Conservation (phyloP, 1,140 invertebrate species). For the Drosophila lacteicornis region DNA sequence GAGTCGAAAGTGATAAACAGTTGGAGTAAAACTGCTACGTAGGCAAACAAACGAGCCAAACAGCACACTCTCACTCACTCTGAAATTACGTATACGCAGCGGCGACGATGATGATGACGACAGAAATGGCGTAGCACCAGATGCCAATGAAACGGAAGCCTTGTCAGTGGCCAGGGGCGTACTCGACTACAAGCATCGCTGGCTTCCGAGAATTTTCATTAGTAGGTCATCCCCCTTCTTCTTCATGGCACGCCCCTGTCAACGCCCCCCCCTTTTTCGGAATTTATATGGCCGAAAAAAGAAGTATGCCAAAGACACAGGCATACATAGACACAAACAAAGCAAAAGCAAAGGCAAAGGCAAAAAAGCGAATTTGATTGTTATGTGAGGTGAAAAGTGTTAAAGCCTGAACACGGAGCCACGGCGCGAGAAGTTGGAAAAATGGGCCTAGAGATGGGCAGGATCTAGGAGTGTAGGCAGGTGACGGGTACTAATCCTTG, state of each 20-base stretch:
- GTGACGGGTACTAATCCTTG: not conserved
- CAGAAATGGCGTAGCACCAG: slow-evolving; percentile 62
- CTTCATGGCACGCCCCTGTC: slow-evolving; percentile 21
- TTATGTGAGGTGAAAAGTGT: slow-evolving; percentile 69
- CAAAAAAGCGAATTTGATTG: slow-evolving; percentile 50
- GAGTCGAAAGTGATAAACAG: slow-evolving; percentile 40
- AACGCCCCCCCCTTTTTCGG: slow-evolving; percentile 25
- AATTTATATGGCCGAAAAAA: slow-evolving; percentile 49
- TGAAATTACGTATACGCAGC: slow-evolving; percentile 74
- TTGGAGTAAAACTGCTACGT: slow-evolving; percentile 50
- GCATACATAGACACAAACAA: slow-evolving; percentile 2
- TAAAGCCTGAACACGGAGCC: slow-evolving; percentile 40
- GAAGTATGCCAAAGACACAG: slow-evolving; percentile 29
- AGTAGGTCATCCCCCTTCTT: slow-evolving; percentile 16
- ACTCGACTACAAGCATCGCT: slow-evolving; percentile 20
- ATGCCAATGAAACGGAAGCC: slow-evolving; percentile 74
- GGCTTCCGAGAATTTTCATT: slow-evolving; percentile 23
- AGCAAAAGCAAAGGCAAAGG: slow-evolving; percentile 26
- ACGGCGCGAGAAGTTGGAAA: slow-evolving; percentile 3
- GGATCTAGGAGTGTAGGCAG: not conserved
- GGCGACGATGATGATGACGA: slow-evolving; percentile 51
- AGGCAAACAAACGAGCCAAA: slow-evolving; percentile 58
- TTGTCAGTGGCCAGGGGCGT: slow-evolving; percentile 55
- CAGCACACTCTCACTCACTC: slow-evolving; percentile 13
- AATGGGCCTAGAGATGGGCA: slow-evolving; percentile 1